phyloP scores from a whole-genome alignment of 2,797 vertebrate genomes.

The Eremophila alpestris region DNA sequence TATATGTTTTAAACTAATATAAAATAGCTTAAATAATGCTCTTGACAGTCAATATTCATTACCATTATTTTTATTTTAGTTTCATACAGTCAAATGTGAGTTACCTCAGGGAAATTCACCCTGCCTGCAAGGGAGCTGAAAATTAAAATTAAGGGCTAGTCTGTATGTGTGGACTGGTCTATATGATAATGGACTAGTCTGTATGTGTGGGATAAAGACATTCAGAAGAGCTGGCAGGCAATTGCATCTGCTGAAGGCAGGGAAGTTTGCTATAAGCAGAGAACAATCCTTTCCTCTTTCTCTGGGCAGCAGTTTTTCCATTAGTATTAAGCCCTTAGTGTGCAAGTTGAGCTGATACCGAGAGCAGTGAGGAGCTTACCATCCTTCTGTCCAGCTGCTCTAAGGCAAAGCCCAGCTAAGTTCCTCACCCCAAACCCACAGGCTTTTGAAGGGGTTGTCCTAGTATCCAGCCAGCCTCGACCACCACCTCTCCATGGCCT shows the following conservation, averaged over 20 bases:
- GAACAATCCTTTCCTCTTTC: neutral
- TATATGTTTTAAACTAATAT: conserved; percentile 5
- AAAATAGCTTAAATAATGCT: neutral
- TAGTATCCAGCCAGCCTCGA: neutral
- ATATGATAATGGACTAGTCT: neutral
- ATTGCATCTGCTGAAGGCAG: neutral
- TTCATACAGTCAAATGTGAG: neutral
- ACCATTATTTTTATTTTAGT: neutral
- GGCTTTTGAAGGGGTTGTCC: neutral
- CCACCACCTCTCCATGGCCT: neutral
- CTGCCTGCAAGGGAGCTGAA: neutral
- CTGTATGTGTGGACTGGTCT: neutral
- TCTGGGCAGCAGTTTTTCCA: neutral
- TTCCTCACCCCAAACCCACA: neutral
- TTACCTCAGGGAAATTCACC: neutral
- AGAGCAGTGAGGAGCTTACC: neutral
- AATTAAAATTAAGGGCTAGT: neutral
- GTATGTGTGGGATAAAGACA: neutral
- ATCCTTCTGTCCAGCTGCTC: neutral
- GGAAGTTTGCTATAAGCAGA: neutral
- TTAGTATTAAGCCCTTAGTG: neutral
- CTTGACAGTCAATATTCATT: neutral
- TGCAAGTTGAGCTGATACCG: neutral
- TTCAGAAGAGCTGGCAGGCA: neutral
- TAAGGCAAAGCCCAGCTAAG: neutral